Evolutionary conservation across 2,888 invertebrate genomes (phyloP).

Genomic region (Tinea semifulvella): DNA sequence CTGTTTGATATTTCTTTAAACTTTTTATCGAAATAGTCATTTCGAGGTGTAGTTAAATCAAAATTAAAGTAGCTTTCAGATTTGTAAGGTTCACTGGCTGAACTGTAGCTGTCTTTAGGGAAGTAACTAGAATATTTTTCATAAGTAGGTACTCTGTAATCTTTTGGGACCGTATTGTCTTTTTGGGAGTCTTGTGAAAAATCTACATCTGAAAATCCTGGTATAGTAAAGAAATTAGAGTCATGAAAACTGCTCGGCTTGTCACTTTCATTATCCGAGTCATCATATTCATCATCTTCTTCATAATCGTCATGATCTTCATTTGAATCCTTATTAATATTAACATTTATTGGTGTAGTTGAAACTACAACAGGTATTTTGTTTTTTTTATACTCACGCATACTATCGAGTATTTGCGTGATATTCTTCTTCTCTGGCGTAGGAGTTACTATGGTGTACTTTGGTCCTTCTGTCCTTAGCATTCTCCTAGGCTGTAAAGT

Average conservation of each 20-base stretch:
- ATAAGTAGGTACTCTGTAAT: constrained; percentile 37
- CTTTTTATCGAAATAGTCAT: constrained; percentile 62
- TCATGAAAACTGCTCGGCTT: constrained; percentile 62
- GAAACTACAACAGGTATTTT: constrained; percentile 37
- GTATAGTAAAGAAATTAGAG: constrained; percentile 57
- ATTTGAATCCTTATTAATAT: constrained; percentile 25
- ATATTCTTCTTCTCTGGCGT: constrained; percentile 50
- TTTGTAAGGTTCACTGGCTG: constrained; percentile 38
- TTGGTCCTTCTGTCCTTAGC: constrained; percentile 28
- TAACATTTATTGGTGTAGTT: constrained; percentile 27
- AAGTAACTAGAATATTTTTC: constrained; percentile 42
- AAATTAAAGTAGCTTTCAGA: constrained; percentile 47
- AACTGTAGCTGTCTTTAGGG: constrained; percentile 34
- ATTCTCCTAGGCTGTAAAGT: constrained; percentile 21
- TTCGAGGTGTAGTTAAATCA: constrained; percentile 62
- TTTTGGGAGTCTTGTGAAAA: constrained; percentile 32
- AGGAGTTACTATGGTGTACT: constrained; percentile 48
- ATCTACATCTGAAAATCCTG: constrained; percentile 44
- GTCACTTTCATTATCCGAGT: constrained; percentile 22
- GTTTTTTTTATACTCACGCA: constrained; percentile 44
- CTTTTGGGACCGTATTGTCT: constrained; percentile 38
- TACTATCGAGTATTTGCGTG: constrained; percentile 46
- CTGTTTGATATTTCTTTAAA: constrained; percentile 60
- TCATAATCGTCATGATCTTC: constrained; percentile 36
- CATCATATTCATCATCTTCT: constrained; percentile 37